Base-by-base conservation (phyloP, 2,888 invertebrate genomes). In the Pantelozetes paolii region DNA sequence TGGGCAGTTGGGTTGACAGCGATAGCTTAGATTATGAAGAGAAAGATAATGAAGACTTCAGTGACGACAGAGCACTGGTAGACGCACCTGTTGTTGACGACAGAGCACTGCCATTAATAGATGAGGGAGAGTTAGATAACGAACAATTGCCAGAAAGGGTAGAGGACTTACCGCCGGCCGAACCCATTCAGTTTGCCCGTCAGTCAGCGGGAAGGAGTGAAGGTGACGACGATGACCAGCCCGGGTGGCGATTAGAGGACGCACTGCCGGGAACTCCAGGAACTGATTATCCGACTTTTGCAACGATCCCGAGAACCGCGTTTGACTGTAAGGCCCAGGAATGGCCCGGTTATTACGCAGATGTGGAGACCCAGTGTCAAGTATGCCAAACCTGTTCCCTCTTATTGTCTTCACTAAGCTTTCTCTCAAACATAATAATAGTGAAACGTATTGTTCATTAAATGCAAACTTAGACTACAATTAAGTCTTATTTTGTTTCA, bases 231-330 rank as follows among this genome's bases (percentile, higher is more conserved):
- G 30, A 48, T 20, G 75, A 75, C 0, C 30, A 28, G 20, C 30
- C 48, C 42, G 32, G 45, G 3, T 32, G 40, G n/a, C 71, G 72
- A 67, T 36, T 76, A 2, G 74, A 71, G 50, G 70, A 74, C 18
- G 40, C 74, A 20, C 86, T 89, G 64, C 88, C 88, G 9, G 88
- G 88, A 0, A 86, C 87, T 78, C 88, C 89, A 0, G 88, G 87
- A n/a, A 82, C 83, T 57, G 88, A 89, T 81, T 89, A 89, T 80
- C 88, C 88, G 0, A 86, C 86, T 20, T 85, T 86, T 32, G 84
- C 84, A 67, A 81, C 81, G 23, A 75, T 78, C 20, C 78, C 79
- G 11, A 75, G 77, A 20, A 78, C 78, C 0, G 45, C 30, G 13
- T 78, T 78, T 50, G 74, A 77, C 28, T 78, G 78, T 57, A 45